These are phyloP conservation scores for Nematopogon swammerdamellus DNA, from an alignment of 2,888 invertebrate species.

Conservation along the genomic window DNA sequence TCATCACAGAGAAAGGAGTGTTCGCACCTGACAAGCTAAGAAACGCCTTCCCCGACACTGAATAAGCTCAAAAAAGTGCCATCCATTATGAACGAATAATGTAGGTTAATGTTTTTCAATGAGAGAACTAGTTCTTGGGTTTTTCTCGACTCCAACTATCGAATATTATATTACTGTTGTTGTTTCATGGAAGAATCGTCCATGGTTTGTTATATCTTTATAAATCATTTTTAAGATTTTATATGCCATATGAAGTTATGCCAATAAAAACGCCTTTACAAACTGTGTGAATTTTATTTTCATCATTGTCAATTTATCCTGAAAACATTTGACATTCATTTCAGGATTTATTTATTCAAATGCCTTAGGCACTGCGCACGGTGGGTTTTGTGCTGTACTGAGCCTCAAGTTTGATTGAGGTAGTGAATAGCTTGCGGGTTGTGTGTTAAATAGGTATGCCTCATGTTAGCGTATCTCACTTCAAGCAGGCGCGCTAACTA, in stretches of 20 bases:
- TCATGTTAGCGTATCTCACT: too few species aligned
- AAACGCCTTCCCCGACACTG: not conserved
- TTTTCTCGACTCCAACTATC: not conserved
- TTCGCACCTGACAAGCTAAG: conserved; percentile 56
- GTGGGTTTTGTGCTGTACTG: too few species aligned
- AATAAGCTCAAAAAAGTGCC: not conserved
- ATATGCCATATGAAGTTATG: not conserved
- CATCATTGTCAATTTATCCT: too few species aligned
- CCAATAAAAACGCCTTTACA: not conserved
- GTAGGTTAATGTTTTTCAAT: not conserved
- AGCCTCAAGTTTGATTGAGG: too few species aligned
- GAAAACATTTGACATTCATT: too few species aligned
- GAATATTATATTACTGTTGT: not conserved
- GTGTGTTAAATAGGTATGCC: too few species aligned
- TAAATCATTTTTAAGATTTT: not conserved
- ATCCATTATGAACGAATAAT: not conserved
- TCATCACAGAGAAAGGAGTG: conserved; percentile 92
- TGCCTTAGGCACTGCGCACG: too few species aligned
- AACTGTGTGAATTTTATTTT: too few species aligned
- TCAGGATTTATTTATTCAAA: too few species aligned
- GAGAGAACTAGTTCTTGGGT: too few species aligned
- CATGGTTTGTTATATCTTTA: not conserved
- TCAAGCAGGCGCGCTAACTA: too few species aligned
- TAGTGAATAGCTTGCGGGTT: too few species aligned
- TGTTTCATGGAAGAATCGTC: not conserved